Evolutionary conservation across 2,797 vertebrate species (phyloP).

Genomic region (Alectoris magna): DNA sequence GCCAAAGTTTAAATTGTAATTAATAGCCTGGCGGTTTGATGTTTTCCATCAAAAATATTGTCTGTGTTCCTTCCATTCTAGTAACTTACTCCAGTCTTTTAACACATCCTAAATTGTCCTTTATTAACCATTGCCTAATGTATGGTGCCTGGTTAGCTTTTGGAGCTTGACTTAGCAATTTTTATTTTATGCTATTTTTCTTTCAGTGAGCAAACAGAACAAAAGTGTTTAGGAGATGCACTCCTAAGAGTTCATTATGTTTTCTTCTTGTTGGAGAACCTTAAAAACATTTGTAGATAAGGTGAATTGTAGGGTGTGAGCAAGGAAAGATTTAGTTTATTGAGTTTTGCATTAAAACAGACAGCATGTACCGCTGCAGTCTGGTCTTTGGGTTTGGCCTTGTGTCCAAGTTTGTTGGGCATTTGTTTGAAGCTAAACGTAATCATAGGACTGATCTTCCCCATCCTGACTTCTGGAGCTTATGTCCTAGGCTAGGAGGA

Average conservation of each 20-base stretch:
- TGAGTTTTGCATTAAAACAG: not conserved
- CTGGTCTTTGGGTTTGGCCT: not conserved
- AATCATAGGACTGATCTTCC: slow-evolving; percentile 21
- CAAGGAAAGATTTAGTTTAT: not conserved
- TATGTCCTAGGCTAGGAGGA: not conserved
- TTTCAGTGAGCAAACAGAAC: not conserved
- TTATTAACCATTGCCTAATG: not conserved
- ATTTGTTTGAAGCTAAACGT: not conserved
- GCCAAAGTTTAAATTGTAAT: not conserved
- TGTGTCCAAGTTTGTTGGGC: not conserved
- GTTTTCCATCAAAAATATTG: not conserved
- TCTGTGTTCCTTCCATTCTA: not conserved
- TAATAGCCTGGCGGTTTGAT: not conserved
- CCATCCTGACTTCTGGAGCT: not conserved
- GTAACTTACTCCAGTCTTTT: not conserved
- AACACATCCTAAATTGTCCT: not conserved
- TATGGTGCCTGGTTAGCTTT: not conserved
- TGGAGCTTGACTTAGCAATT: not conserved
- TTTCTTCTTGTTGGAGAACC: not conserved
- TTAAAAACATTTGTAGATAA: not conserved
- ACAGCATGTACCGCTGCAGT: not conserved
- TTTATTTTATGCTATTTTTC: not conserved
- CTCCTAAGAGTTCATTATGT: not conserved
- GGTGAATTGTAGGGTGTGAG: not conserved
- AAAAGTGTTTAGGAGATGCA: not conserved